These are phyloP conservation scores for Tachina fera DNA, from an alignment of 2,888 invertebrate genomes.

Conservation along the genomic window DNA sequence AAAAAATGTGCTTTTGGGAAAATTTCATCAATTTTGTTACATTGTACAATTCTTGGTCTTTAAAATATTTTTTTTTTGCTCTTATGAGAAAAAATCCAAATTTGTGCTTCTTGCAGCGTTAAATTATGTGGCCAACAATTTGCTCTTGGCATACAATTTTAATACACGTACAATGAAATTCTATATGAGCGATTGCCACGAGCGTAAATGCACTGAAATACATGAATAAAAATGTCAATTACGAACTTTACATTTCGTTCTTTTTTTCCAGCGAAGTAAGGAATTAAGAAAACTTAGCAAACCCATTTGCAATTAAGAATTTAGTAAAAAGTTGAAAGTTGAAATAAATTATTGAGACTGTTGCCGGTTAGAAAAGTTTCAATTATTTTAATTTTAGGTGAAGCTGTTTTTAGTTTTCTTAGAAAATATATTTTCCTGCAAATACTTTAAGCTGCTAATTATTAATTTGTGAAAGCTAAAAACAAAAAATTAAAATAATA, in stretches of 20 bases:
- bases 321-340: constrained; percentile 19
- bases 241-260: constrained; percentile 8
- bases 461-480: neutral
- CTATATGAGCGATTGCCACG: constrained; percentile 27
- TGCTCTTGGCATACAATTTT: constrained; percentile 35
- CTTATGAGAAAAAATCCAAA: constrained; percentile 13
- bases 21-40: constrained; percentile 56
- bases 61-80: neutral
- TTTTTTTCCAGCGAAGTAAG: constrained; percentile 5
- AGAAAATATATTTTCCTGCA: neutral
- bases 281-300: constrained; percentile 43
- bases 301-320: constrained; percentile 47
- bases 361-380: constrained; percentile 15
- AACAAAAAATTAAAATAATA: too few species aligned
- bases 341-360: constrained; percentile 26
- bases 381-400: constrained; percentile 28
- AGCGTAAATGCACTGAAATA: constrained; percentile 35
- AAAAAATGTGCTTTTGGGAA: constrained; percentile 53
- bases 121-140: constrained; percentile 64
- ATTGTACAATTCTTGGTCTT: constrained; percentile 14
- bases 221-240: constrained; percentile 52
- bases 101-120: constrained; percentile 64
- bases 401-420: neutral
- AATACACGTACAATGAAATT: constrained; percentile 49
- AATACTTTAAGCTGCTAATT: constrained; percentile 27